Evolutionary conservation across 2,888 invertebrate species (phyloP).

Genomic region (Pyralis farinalis): DNA sequence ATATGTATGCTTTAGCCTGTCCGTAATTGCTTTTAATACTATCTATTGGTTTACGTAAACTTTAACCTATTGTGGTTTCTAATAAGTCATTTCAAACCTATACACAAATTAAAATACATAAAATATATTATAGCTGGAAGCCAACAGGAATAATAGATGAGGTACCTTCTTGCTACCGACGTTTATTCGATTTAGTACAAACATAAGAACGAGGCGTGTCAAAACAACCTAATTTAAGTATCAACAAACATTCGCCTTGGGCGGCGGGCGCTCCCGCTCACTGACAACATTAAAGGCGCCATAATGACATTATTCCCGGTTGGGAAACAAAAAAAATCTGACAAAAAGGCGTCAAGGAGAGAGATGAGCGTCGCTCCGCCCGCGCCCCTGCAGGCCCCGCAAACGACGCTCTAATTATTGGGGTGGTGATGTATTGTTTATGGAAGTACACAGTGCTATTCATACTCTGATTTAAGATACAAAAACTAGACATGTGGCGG

Average conservation of each 20-base stretch:
- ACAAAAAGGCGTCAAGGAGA: conserved; percentile 73
- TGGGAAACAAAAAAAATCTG: conserved; percentile 67
- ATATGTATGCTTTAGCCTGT: conserved; percentile 52
- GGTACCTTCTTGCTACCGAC: conserved; percentile 60
- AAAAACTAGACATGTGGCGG: conserved; percentile 29
- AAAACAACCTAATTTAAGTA: conserved; percentile 81
- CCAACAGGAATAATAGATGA: conserved; percentile 60
- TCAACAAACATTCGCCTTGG: conserved; percentile 80
- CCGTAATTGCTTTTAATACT: conserved; percentile 51
- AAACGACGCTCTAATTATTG: conserved; percentile 61
- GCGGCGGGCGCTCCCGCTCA: conserved; percentile 68
- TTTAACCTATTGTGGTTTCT: no score
- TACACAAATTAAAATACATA: conserved; percentile 28
- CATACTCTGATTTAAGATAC: conserved; percentile 23
- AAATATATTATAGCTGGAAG: conserved; percentile 40
- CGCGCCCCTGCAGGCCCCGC: conserved; percentile 32
- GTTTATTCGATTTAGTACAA: conserved; percentile 79
- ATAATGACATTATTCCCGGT: conserved; percentile 79
- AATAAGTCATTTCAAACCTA: conserved; percentile 1
- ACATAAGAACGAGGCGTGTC: conserved; percentile 79
- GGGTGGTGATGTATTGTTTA: conserved; percentile 58
- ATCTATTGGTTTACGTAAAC: conserved; percentile 37
- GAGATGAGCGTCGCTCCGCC: conserved; percentile 47
- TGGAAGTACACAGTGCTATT: conserved; percentile 28
- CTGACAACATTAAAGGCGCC: conserved; percentile 80